Evolutionary conservation across 2,888 invertebrate species (phyloP), one percentile per base, ranked within the genome.

Genomic region (Troglohyphantes excavatus): DNA sequence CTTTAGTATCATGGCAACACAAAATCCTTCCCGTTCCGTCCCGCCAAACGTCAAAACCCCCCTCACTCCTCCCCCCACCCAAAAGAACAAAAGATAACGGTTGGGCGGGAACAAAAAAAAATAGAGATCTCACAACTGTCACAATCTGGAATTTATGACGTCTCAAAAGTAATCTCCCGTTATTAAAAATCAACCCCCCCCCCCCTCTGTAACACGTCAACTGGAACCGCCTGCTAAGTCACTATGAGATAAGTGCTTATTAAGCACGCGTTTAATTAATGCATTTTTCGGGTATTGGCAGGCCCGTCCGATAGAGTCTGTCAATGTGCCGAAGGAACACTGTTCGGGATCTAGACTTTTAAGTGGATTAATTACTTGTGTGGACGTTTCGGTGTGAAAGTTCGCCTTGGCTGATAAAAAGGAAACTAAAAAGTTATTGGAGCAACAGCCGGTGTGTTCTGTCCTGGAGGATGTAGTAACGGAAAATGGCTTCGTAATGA

Each of bases 101-200:
- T n/a, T n/a, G n/a, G n/a, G n/a, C n/a, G n/a, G n/a, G n/a, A n/a
- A n/a, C n/a, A n/a, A n/a, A n/a, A n/a, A n/a, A n/a, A n/a, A n/a
- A 61, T 9, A 46, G 65, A 65, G 65, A n/a, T 46, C 65, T 61
- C 33, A 59, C 19, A 17, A 39, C 13, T 65, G 78, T 65, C 65
- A 78, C 9, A 46, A 65, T 0, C 19, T 27, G n/a, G 65, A 78
- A 78, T 43, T 63, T 65, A 68, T 68, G 29, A 81, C 33, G 19
- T 59, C 2, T 19, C 13, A 17, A 33, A 59, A 53, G 17, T 68
- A 81, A 68, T 81, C 46, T 59, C 29, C 63, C 23, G n/a, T 59
- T 67, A 68, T 81, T 81, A 81, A 81, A 81, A 81, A 68, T 68
- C n/a, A n/a, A n/a, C n/a, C n/a, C n/a, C n/a, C n/a, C n/a, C n/a